Percentiles rank a stretch among this genome's conserved stretches.
Conservation (phyloP, 2,113 vertebrate species). For the Miniopterus natalensis region DNA sequence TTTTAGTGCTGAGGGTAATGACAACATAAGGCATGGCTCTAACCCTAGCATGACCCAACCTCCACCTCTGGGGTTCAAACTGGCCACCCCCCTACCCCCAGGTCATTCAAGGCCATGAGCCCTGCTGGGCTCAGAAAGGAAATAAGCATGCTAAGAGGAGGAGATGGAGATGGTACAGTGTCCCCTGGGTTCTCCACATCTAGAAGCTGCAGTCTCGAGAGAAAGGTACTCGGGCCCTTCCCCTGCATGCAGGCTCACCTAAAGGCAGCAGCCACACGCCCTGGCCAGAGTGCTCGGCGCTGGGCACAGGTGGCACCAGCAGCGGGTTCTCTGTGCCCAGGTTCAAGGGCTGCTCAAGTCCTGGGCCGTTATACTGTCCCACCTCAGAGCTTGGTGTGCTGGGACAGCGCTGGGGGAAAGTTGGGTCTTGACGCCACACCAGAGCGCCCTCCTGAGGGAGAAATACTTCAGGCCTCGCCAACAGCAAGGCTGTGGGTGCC, state of each 20-base stretch:
- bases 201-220: background rate
- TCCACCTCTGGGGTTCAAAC: background rate
- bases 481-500: fast-evolving
- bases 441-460: constrained; percentile 91
- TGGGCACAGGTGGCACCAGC: constrained; percentile 90
- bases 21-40: fast-evolving
- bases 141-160: background rate
- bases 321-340: constrained; percentile 89
- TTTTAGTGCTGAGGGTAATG: fast-evolving
- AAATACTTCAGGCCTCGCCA: background rate
- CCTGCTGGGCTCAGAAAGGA: background rate
- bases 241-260: constrained; percentile 86
- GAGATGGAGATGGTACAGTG: background rate
- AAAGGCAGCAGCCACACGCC: constrained; percentile 94
- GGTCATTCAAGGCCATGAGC: background rate
- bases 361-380: constrained; percentile 89
- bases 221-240: fast-evolving
- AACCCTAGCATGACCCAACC: fast-evolving
- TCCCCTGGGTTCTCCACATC: background rate
- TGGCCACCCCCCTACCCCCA: background rate
- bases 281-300: constrained; percentile 83
- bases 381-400: constrained; percentile 93
- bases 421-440: constrained; percentile 87
- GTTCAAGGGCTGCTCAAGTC: constrained; percentile 81
- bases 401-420: constrained; percentile 89